Evolutionary conservation across 2,113 vertebrate genomes (phyloP), one percentile per base, ranked within the genome.

Genomic region (Ictalurus punctatus): DNA sequence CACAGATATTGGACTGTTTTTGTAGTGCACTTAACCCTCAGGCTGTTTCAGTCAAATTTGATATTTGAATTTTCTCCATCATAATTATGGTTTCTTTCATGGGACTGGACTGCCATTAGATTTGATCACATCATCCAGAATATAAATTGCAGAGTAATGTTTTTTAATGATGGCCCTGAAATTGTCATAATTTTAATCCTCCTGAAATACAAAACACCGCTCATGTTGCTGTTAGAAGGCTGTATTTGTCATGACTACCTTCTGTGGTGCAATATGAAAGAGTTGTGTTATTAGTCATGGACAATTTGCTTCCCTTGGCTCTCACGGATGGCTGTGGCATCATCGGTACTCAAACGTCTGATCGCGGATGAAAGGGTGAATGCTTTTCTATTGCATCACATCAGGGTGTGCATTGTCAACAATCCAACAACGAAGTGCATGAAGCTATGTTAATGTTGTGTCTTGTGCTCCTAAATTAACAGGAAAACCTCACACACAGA

Each of bases 361-460:
- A 80, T 81, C 30, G 10, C 19, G 10, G 30, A 82, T 81, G 54
- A 82, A 82, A 82, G 54, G 27, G 19, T 19, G 3, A 82, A 61
- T 21, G 9, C 21, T 14, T 40, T 40, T 83, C 21, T 40, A 17
- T 83, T 83, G 81, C 58, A 63, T 63, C 58, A 83, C 34, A 23
- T 40, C 25, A 83, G 23, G 9, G 4, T 83, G 59, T 21, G 21
- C 34, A 40, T 63, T 83, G 58, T 44, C 1, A 23, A 37, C 58
- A 83, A 44, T 83, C 59, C 21, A 21, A 63, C 30, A 63, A 63
- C 59, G 58, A 44, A 16, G 34, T 81, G 6, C 48, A 56, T 30
- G 16, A 80, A 52, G 23, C 76, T 56, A 81, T 81, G 78, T 3
- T 63, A 83, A 83, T 83, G 27, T 83, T 74, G 30, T 85, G n/a